Evolutionary conservation across 2,113 vertebrate genomes (phyloP).

Genomic region (Sapayoa aenigma): DNA sequence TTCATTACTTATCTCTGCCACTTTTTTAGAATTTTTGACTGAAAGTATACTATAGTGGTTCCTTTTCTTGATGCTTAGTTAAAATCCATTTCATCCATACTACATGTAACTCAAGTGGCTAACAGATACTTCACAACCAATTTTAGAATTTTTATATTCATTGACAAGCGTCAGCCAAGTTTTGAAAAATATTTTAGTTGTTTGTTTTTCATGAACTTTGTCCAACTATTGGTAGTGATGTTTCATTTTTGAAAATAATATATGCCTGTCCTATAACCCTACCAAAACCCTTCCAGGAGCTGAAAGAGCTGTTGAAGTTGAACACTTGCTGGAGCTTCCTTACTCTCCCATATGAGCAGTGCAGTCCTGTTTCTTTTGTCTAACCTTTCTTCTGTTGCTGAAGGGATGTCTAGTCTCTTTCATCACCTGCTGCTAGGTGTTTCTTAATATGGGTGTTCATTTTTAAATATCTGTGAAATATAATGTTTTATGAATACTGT

Average conservation of each 20-base stretch:
- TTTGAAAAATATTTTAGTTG: neutral
- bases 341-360: neutral
- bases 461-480: neutral
- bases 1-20: neutral
- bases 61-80: neutral
- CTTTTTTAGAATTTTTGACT: neutral
- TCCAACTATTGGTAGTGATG: neutral
- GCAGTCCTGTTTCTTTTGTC: neutral
- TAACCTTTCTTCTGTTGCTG: neutral
- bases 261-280: neutral
- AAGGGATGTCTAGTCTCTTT: neutral
- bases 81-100: neutral
- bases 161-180: neutral
- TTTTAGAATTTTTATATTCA: neutral
- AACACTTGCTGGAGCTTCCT: neutral
- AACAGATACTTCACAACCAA: neutral
- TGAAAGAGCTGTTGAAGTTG: neutral
- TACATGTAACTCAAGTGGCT: neutral
- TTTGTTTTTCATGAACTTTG: neutral
- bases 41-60: neutral
- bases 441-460: neutral
- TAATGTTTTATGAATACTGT: neutral
- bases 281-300: neutral
- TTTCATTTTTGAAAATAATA: neutral
- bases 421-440: neutral